These are phyloP conservation scores for Sinelater perroti DNA, from an alignment of 2,888 invertebrate genomes.

Conservation along the genomic window DNA sequence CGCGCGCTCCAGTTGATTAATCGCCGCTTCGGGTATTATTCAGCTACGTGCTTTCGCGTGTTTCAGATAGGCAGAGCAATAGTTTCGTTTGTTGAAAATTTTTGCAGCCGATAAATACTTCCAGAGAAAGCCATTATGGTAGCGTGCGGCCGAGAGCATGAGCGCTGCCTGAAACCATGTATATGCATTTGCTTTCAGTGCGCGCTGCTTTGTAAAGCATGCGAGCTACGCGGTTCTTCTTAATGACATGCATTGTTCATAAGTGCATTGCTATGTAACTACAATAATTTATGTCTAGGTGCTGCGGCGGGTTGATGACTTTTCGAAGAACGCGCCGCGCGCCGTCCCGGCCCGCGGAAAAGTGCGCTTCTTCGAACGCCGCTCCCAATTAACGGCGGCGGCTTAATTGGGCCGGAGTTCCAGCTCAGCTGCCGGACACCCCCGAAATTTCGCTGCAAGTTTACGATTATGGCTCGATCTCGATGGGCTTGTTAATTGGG, in stretches of 20 bases:
- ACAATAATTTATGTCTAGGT: conserved; percentile 28
- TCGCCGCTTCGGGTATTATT: not conserved
- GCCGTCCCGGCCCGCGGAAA: conserved; percentile 5
- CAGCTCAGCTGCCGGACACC: not conserved
- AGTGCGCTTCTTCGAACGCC: not conserved
- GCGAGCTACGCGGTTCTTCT: conserved; percentile 19
- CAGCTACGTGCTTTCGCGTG: conserved; percentile 10
- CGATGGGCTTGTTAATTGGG: conserved; percentile 12
- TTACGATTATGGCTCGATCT: conserved; percentile 15
- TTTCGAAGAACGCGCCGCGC: conserved; percentile 21
- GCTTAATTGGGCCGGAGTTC: not conserved
- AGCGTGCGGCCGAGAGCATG: conserved; percentile 13
- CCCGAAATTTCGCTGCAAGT: not conserved
- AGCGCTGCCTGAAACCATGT: conserved; percentile 17
- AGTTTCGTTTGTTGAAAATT: conserved; percentile 12
- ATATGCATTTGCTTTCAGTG: conserved; percentile 17
- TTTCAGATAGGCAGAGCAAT: conserved; percentile 9
- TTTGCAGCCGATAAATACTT: conserved; percentile 15
- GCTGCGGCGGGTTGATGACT: conserved; percentile 20
- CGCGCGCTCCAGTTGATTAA: conserved; percentile 6
- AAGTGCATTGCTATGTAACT: conserved; percentile 28
- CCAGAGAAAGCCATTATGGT: conserved; percentile 16
- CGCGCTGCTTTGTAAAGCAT: conserved; percentile 23
- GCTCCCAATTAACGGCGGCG: not conserved
- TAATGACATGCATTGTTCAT: conserved; percentile 27